A percentile compares a stretch with the other conserved stretches of the same genome.
Evolutionary conservation across 92 coral and sea anemone genomes (phyloP).

Genomic region (Montipora capitata): DNA sequence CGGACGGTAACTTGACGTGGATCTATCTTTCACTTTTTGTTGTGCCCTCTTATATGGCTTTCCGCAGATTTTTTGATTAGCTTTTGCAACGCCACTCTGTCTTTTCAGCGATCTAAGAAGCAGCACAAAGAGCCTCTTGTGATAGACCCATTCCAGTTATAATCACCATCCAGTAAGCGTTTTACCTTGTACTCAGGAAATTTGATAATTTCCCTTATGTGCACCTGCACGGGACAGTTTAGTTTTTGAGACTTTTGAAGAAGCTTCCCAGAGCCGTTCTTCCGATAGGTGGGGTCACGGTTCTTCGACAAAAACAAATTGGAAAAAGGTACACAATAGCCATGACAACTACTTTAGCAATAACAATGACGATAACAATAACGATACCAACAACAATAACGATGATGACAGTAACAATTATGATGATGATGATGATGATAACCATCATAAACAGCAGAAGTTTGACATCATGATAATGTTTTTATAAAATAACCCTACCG

Average conservation of each 20-base stretch:
- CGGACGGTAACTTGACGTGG: slow-evolving; percentile 48
- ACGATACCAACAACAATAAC: neutral
- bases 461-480: neutral
- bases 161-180: neutral
- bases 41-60: slow-evolving; percentile 37
- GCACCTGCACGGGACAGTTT: neutral
- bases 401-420: neutral
- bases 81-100: slow-evolving; percentile 38
- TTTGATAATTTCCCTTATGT: slow-evolving; percentile 23
- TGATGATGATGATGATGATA: slow-evolving; percentile 7
- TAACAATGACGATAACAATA: neutral
- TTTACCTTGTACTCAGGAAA: slow-evolving; percentile 53
- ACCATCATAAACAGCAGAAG: slow-evolving; percentile 2
- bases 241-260: neutral
- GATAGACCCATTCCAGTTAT: slow-evolving; percentile 14
- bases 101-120: slow-evolving; percentile 20
- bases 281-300: slow-evolving; percentile 11
- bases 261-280: neutral
- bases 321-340: neutral
- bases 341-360: neutral
- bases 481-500: neutral
- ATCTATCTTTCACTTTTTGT: slow-evolving; percentile 50
- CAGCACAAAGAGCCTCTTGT: slow-evolving; percentile 21
- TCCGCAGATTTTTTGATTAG: slow-evolving; percentile 44
- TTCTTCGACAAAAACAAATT: neutral